These are phyloP conservation scores for Myocastor coypus DNA, from an alignment of 2,113 vertebrate genomes.

Conservation along the genomic window DNA sequence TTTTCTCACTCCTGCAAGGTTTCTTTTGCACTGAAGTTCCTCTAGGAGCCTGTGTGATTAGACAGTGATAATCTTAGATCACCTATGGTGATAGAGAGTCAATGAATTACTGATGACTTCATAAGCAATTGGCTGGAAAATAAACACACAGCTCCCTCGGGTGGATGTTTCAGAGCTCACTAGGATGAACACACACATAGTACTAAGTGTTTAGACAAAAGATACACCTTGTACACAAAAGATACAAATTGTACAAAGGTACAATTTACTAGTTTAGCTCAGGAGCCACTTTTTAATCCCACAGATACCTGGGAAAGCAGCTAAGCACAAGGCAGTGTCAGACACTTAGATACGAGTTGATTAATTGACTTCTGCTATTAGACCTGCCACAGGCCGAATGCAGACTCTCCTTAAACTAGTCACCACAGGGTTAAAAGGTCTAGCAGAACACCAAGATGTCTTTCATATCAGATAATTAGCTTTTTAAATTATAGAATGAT, in stretches of 20 bases:
- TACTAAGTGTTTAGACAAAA: conserved; percentile 56
- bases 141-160: conserved; percentile 14
- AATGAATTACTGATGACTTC: conserved; percentile 16
- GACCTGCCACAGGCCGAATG: conserved; percentile 27
- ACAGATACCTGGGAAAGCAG: background rate
- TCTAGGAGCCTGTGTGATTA: background rate
- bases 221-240: conserved; percentile 57
- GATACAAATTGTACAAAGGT: no score
- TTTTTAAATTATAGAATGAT: conserved; percentile 27
- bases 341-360: conserved; percentile 47
- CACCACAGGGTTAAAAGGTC: conserved; percentile 16
- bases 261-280: conserved; percentile 51
- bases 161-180: background rate
- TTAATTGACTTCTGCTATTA: conserved; percentile 57
- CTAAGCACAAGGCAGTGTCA: conserved; percentile 39
- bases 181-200: background rate
- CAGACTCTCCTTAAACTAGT: conserved; percentile 51
- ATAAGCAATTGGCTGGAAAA: conserved; percentile 23
- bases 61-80: conserved; percentile 22
- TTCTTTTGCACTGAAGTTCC: conserved; percentile 35
- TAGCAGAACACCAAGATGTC: conserved; percentile 14
- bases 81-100: conserved; percentile 39
- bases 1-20: conserved; percentile 47
- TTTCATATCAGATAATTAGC: conserved; percentile 28
- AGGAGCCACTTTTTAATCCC: conserved; percentile 33